A percentile compares a stretch with the other conserved stretches of the same genome.
These are phyloP conservation scores for Aurelia aurita complex sp. Pacific DNA, from an alignment of 30 jellyfish, hydroid and myxozoan species.

Conservation along the genomic window DNA sequence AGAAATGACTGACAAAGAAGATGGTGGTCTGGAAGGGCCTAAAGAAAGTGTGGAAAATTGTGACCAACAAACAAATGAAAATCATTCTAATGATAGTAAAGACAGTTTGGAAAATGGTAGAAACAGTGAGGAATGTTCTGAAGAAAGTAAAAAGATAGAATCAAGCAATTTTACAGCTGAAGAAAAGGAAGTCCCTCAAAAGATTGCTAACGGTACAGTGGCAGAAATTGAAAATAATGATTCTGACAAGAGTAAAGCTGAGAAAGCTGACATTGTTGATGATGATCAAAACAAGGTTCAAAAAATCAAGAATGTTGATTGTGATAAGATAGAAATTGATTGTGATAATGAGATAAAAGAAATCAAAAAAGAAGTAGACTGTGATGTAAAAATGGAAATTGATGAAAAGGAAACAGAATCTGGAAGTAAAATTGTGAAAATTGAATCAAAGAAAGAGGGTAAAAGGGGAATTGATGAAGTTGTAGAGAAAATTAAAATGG, in stretches of 20 bases:
- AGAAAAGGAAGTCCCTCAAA: neutral
- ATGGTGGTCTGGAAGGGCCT: too few relatives aligned
- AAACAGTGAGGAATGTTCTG: too few relatives aligned
- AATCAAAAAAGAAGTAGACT: neutral
- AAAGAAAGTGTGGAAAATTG: too few relatives aligned
- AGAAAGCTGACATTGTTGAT: neutral
- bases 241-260: neutral
- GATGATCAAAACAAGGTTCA: neutral
- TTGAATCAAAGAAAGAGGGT: neutral
- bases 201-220: neutral
- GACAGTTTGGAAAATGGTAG: too few relatives aligned
- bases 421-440: neutral
- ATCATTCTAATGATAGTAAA: too few relatives aligned
- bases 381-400: conserved; percentile 2
- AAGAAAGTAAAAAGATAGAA: neutral
- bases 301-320: neutral
- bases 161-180: neutral
- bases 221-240: neutral
- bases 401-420: neutral
- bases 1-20: too few relatives aligned
- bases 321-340: neutral
- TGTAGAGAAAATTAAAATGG: neutral
- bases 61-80: too few relatives aligned
- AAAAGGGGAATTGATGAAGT: neutral
- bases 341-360: neutral